These are phyloP conservation scores for Arion vulgaris DNA, from an alignment of 1,140 invertebrate genomes.

Conservation along the genomic window DNA sequence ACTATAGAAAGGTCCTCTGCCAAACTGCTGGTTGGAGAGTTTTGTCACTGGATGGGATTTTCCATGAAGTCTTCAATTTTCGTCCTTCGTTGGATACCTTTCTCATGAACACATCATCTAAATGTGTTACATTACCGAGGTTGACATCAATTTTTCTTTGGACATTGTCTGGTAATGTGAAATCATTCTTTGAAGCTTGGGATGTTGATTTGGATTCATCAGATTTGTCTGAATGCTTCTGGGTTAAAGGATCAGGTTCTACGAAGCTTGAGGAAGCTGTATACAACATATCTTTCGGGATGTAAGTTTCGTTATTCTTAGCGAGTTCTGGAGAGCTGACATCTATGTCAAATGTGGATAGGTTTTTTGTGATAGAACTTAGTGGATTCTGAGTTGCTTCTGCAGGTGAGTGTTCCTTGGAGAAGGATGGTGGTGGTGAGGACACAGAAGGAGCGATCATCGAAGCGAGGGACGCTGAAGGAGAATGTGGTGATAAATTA, in stretches of 20 bases:
- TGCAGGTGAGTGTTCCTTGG: neutral
- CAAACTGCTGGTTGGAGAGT: slow-evolving; percentile 70
- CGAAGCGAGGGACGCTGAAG: neutral
- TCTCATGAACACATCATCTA: slow-evolving; percentile 10
- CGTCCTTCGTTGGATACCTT: slow-evolving; percentile 44
- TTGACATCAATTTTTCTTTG: neutral
- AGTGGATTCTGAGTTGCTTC: neutral
- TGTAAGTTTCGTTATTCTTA: neutral
- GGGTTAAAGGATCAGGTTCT: neutral
- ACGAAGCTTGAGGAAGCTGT: neutral
- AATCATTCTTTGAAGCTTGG: neutral
- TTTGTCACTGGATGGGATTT: slow-evolving; percentile 89
- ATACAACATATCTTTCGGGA: neutral
- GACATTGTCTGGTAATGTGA: neutral
- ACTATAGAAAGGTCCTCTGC: slow-evolving; percentile 44
- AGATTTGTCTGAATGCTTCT: neutral
- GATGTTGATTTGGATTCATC: neutral
- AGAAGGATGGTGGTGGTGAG: neutral
- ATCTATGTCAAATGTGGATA: neutral
- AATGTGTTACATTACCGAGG: neutral
- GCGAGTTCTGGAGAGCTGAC: neutral
- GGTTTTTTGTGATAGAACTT: neutral
- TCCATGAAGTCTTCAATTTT: slow-evolving; percentile 82
- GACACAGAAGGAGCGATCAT: neutral
- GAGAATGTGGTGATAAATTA: neutral